These are phyloP conservation scores for Smutsia gigantea DNA, from an alignment of 2,797 vertebrate species.

Conservation along the genomic window DNA sequence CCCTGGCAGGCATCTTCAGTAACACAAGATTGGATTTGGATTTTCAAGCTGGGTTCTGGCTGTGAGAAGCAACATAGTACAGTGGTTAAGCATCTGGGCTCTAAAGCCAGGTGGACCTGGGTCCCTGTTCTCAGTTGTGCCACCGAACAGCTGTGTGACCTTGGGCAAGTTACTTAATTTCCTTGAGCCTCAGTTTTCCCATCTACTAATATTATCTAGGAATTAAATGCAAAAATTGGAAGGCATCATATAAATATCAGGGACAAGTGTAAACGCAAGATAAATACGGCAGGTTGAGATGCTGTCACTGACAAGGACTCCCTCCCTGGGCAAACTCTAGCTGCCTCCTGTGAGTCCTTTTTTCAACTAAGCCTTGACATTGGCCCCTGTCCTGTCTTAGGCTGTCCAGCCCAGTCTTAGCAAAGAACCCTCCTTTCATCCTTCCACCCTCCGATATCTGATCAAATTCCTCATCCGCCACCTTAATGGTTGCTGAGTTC, in stretches of 20 bases:
- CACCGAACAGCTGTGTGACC: neutral
- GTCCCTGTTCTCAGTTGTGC: neutral
- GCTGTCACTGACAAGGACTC: neutral
- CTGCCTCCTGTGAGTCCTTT: neutral
- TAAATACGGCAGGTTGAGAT: neutral
- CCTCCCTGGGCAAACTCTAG: neutral
- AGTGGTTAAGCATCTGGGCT: neutral
- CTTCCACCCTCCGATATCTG: neutral
- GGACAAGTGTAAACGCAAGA: neutral
- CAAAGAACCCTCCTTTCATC: neutral
- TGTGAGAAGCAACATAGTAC: neutral
- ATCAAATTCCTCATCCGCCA: neutral
- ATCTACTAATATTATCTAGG: neutral
- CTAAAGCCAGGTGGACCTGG: neutral
- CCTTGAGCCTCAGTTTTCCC: neutral
- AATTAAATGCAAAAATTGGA: neutral
- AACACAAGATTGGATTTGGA: neutral
- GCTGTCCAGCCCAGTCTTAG: neutral
- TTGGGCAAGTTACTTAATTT: neutral
- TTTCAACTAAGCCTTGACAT: neutral
- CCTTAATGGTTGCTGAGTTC: neutral
- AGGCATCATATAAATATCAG: neutral
- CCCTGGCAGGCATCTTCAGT: neutral
- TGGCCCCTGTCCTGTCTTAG: neutral
- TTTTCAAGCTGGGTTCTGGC: neutral